phyloP scores from a whole-genome alignment of 2,797 vertebrate species.

The Bradypodion pumilum region DNA sequence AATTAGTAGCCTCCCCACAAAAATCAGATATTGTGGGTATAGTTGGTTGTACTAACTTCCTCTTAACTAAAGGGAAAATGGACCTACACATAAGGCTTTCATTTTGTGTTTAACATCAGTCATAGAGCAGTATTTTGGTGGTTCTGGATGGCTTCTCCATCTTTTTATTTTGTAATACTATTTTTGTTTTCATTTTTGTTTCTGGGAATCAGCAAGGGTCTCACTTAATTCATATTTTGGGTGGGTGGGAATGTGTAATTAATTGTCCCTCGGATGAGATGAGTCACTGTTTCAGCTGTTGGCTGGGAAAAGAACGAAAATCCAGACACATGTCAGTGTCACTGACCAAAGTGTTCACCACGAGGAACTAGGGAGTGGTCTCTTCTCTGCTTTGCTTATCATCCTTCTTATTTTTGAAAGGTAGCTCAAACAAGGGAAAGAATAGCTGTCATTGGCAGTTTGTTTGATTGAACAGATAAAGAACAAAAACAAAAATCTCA shows the following conservation, averaged over 20 bases:
- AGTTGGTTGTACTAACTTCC: conserved; percentile 34
- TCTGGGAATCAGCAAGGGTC: conserved; percentile 38
- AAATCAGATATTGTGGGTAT: conserved; percentile 46
- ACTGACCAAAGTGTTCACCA: conserved; percentile 75
- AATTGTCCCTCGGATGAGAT: conserved; percentile 61
- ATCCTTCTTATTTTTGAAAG: conserved; percentile 64
- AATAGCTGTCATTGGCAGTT: conserved; percentile 1
- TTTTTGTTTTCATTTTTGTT: conserved; percentile 24
- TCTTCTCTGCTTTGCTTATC: conserved; percentile 57
- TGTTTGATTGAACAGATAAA: conserved; percentile 27
- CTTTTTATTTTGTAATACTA: conserved; percentile 52
- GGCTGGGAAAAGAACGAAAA: conserved; percentile 66
- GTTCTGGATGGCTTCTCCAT: conserved; percentile 33
- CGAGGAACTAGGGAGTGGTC: conserved; percentile 82
- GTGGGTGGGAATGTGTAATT: conserved; percentile 41
- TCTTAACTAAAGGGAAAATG: conserved; percentile 14
- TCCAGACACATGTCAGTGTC: conserved; percentile 74
- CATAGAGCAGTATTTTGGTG: conserved; percentile 32
- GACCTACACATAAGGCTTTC: background rate
- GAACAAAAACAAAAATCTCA: background rate
- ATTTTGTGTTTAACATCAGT: conserved; percentile 19
- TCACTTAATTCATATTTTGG: conserved; percentile 44
- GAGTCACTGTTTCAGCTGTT: conserved; percentile 58
- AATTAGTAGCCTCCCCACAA: conserved; percentile 64
- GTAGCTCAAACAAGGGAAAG: conserved; percentile 34